These are phyloP conservation scores for Aethina tumida DNA, from an alignment of 1,140 invertebrate genomes.

Conservation along the genomic window DNA sequence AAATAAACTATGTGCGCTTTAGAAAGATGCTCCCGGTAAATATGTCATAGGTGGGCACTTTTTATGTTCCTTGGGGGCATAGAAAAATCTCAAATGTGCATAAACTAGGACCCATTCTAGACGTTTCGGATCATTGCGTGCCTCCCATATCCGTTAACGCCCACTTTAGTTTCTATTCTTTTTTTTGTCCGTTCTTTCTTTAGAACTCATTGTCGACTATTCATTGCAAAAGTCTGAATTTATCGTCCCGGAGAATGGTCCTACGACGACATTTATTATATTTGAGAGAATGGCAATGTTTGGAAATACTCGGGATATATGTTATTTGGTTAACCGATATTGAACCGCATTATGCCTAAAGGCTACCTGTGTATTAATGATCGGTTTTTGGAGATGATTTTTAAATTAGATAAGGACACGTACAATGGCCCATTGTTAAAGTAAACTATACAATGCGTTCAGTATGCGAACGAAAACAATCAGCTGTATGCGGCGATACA, in stretches of 20 bases:
- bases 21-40: neutral
- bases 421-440: too few relatives aligned
- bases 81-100: neutral
- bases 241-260: conserved; percentile 11
- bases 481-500: too few relatives aligned
- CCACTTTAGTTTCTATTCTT: conserved; percentile 13
- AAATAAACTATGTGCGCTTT: too few relatives aligned
- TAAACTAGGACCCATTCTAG: neutral
- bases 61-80: neutral
- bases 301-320: conserved; percentile 8
- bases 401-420: too few relatives aligned
- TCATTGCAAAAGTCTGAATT: conserved; percentile 15
- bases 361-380: too few relatives aligned
- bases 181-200: too few relatives aligned
- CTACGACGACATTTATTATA: conserved; percentile 16
- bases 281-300: conserved; percentile 15
- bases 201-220: too few relatives aligned
- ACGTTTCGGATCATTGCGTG: conserved; percentile 16
- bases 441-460: too few relatives aligned
- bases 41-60: conserved; percentile 3
- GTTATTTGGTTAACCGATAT: too few relatives aligned
- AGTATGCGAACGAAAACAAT: too few relatives aligned
- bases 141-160: conserved; percentile 13
- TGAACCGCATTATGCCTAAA: too few relatives aligned
- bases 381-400: too few relatives aligned